Base-by-base conservation (phyloP, 2,888 invertebrate genomes). In the Agrotis clavis region DNA sequence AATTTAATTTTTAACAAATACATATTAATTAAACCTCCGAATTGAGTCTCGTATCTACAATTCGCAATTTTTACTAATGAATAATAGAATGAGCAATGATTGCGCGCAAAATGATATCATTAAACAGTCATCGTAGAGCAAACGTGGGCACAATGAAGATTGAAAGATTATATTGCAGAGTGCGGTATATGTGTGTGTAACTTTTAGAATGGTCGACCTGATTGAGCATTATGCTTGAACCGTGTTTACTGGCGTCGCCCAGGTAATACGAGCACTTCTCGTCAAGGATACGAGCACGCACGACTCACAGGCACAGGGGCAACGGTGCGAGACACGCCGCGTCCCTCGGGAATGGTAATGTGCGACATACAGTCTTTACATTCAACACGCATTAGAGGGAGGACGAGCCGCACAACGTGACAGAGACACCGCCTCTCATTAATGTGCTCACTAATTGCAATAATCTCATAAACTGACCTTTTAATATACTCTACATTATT, bases 371-470 rank as follows among this genome's bases (percentile, higher is more conserved):
- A 92, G 92, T 91, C 91, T 92, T 91, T 91, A 90, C 92, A 92
- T 93, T 92, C 93, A 91, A 90, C 90, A 88, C 91, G 90, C 93
- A 94, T 94, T 94, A 93, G 90, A 73, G 86, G 90, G 89, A 88
- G 90, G 89, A 88, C 88, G 87, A 79, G 87, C 75, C 81, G 19
- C 54, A 18, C 50, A 85, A 91, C 90, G 89, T 90, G 90, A 87
- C 90, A 81, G 84, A 87, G 84, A 82, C 84, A 82, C 83, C 82
- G 84, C 85, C 83, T 47, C 66, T 68, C 77, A 68, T 89, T 88
- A 90, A 88, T 87, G 84, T 86, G 74, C 72, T 77, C 81, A 84
- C 85, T 87, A 86, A 88, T 86, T 86, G 74, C 75, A 80, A 84
- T 83, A 80, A 79, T 77, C 82, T 67, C 82, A 83, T 81, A 71